Conservation (phyloP, 2,797 vertebrate genomes). For the Onychomys torridus region DNA sequence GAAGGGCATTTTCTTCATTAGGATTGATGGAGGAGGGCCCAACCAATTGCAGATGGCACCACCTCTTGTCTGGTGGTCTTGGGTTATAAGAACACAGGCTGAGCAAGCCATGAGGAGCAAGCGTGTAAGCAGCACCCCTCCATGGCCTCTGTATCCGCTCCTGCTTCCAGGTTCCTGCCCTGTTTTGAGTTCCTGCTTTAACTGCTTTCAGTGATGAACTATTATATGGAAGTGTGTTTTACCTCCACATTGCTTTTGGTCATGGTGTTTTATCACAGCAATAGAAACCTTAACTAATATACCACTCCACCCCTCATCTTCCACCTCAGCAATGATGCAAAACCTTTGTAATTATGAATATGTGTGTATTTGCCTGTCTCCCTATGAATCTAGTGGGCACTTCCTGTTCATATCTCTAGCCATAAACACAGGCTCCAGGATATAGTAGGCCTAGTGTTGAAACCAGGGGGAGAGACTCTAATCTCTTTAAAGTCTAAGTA, state of each 20-base stretch:
- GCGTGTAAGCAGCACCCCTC: neutral
- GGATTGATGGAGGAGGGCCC: too few species aligned
- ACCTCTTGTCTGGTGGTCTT: neutral
- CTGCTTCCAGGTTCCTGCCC: neutral
- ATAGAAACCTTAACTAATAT: neutral
- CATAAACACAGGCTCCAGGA: neutral
- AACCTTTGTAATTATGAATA: neutral
- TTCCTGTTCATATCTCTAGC: neutral
- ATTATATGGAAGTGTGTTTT: neutral
- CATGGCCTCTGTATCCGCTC: neutral
- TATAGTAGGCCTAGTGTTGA: neutral
- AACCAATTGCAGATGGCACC: neutral
- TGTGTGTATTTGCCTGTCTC: neutral
- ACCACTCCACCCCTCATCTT: neutral
- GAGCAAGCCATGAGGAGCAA: neutral
- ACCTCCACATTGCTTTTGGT: neutral
- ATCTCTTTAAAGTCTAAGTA: slow-evolving; percentile 9
- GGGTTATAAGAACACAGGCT: neutral
- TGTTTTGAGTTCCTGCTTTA: neutral
- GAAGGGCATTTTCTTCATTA: neutral
- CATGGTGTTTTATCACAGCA: neutral
- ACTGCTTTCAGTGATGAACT: neutral
- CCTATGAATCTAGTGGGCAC: neutral
- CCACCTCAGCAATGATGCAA: neutral
- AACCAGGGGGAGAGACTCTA: neutral